Evolutionary conservation across 2,888 invertebrate genomes (phyloP).

Genomic region (Diplolepis rosae): DNA sequence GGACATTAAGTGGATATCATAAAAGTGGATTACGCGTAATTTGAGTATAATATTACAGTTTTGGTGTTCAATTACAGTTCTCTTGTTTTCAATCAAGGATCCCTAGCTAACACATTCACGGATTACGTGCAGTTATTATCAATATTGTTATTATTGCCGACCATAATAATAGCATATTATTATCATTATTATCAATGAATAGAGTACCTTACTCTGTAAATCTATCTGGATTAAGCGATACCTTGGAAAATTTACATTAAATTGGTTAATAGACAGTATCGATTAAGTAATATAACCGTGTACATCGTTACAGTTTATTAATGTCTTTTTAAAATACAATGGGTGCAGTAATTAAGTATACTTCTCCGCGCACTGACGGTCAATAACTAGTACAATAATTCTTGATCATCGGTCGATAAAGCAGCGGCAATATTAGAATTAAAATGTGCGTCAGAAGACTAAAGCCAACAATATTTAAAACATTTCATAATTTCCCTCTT

Average conservation of each 20-base stretch:
- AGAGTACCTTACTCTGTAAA: slow-evolving; percentile 22
- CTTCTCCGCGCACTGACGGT: slow-evolving; percentile 14
- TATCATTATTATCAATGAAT: slow-evolving; percentile 23
- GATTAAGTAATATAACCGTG: slow-evolving; percentile 4
- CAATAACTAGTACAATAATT: background rate
- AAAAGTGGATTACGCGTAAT: slow-evolving; percentile 40
- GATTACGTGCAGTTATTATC: slow-evolving; percentile 46
- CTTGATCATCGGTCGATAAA: slow-evolving; percentile 8
- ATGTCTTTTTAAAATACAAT: slow-evolving; percentile 4
- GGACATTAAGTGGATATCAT: slow-evolving; percentile 40
- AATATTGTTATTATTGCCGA: slow-evolving; percentile 22
- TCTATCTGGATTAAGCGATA: slow-evolving; percentile 22
- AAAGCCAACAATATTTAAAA: slow-evolving; percentile 60
- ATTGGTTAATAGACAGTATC: slow-evolving; percentile 21
- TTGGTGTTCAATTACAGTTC: slow-evolving; percentile 73
- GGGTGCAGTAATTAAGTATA: background rate
- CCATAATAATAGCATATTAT: slow-evolving; percentile 3
- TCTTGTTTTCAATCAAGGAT: slow-evolving; percentile 50
- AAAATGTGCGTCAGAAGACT: slow-evolving; percentile 19
- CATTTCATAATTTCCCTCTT: slow-evolving; percentile 39
- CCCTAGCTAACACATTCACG: slow-evolving; percentile 53
- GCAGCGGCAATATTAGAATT: slow-evolving; percentile 7
- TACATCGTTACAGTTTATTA: slow-evolving; percentile 15
- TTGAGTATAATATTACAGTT: slow-evolving; percentile 64
- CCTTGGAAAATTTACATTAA: slow-evolving; percentile 12